phyloP scores from a whole-genome alignment of 2,113 vertebrate genomes.

The Sitta europaea region DNA sequence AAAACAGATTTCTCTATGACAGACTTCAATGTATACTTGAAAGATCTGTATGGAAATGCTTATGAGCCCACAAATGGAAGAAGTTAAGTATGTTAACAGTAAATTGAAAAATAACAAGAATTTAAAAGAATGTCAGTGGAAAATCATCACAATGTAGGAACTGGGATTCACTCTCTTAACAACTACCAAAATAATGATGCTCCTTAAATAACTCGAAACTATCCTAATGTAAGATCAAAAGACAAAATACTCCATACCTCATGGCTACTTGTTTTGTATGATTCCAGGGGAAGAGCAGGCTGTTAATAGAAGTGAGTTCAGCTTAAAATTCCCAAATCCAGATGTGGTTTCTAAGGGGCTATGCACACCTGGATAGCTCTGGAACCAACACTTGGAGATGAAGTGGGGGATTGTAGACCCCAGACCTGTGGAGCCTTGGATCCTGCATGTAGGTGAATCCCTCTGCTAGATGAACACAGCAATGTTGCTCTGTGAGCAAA shows the following conservation, averaged over 20 bases:
- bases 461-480: not conserved
- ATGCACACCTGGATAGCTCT: not conserved
- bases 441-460: not conserved
- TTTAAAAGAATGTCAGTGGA: not conserved
- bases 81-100: not conserved
- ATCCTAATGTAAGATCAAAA: not conserved
- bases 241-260: not conserved
- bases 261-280: not conserved
- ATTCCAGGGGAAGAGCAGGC: not conserved
- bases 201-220: not conserved
- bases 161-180: not conserved
- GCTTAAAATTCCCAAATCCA: not conserved
- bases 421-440: not conserved
- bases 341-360: not conserved
- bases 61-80: not conserved
- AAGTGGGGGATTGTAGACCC: not conserved
- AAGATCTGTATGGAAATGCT: not conserved
- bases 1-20: not conserved
- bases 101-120: not conserved
- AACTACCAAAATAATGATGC: not conserved
- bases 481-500: not conserved
- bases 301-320: not conserved
- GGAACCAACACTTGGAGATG: not conserved
- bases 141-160: not conserved
- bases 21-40: not conserved